A percentile compares a stretch with the other conserved stretches of the same genome.
Evolutionary conservation across 2,888 invertebrate genomes (phyloP).

Genomic region (Octonoba sinensis): DNA sequence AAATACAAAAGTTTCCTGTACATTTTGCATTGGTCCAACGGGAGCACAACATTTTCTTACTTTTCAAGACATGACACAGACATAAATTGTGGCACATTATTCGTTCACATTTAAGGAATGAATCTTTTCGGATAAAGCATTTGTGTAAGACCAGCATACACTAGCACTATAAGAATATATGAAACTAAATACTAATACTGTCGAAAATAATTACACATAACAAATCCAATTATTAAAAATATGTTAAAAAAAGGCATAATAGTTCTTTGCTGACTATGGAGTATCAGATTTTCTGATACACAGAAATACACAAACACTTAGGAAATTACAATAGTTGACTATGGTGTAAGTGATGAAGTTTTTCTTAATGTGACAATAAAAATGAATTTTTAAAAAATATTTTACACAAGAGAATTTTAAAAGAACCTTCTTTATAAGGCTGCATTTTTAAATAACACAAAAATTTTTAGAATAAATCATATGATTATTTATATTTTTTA

Average conservation of each 20-base stretch:
- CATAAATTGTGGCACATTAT: conserved; percentile 65
- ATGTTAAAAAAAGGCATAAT: too few relatives aligned
- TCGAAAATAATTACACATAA: conserved; percentile 55
- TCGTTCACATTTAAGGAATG: conserved; percentile 61
- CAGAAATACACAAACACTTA: too few relatives aligned
- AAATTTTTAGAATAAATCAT: too few relatives aligned
- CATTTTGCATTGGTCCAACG: conserved; percentile 62
- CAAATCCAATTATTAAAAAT: conserved; percentile 29
- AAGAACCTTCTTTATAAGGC: conserved; percentile 20
- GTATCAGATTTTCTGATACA: too few relatives aligned
- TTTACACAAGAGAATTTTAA: conserved; percentile 38
- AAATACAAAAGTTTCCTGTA: conserved; percentile 59
- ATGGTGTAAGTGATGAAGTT: too few relatives aligned
- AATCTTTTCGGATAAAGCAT: conserved; percentile 31
- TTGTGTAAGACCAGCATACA: conserved; percentile 64
- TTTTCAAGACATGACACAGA: conserved; percentile 61
- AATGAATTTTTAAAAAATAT: conserved; percentile 3
- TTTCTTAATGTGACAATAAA: too few relatives aligned
- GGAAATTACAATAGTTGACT: too few relatives aligned
- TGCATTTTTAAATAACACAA: too few relatives aligned
- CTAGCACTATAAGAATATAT: conserved; percentile 46
- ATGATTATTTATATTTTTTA: too few relatives aligned
- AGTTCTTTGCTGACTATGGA: too few relatives aligned
- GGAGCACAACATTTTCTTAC: conserved; percentile 31
- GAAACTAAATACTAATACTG: conserved; percentile 59